phyloP scores from a whole-genome alignment of 2,888 invertebrate species.

The Coleophora flavipennella region DNA sequence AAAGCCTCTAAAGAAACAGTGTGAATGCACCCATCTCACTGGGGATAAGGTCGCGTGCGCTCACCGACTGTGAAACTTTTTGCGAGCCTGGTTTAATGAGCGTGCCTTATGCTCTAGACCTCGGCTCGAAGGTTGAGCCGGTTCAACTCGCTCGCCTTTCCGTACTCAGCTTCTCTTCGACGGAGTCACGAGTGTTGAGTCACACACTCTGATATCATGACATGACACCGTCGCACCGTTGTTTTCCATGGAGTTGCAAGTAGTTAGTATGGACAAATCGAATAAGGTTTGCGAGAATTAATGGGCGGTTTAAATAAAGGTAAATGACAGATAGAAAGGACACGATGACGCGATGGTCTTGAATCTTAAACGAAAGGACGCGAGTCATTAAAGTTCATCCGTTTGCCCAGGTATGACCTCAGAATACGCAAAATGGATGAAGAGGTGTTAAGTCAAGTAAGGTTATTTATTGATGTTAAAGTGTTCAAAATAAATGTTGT shows the following conservation, averaged over 20 bases:
- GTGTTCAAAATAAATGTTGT: conserved; percentile 4
- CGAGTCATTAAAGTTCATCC: too few species aligned
- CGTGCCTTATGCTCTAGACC: conserved; percentile 45
- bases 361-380: not conserved
- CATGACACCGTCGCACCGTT: conserved; percentile 31
- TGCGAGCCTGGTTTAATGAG: conserved; percentile 38
- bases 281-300: conserved; percentile 13
- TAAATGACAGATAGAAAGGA: too few species aligned
- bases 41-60: conserved; percentile 45
- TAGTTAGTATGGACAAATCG: conserved; percentile 7
- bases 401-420: too few species aligned
- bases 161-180: conserved; percentile 26
- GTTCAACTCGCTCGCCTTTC: conserved; percentile 43
- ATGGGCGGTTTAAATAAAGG: conserved; percentile 16
- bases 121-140: conserved; percentile 44
- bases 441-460: not conserved
- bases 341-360: conserved; percentile 2
- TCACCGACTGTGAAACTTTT: conserved; percentile 39
- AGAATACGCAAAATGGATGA: too few species aligned
- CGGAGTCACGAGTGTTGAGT: conserved; percentile 49
- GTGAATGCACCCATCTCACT: conserved; percentile 45
- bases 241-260: conserved; percentile 30
- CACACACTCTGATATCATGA: conserved; percentile 54
- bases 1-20: conserved; percentile 18
- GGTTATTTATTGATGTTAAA: not conserved